Percentiles rank a stretch among this genome's conserved stretches.
phyloP scores from a whole-genome alignment of 2,797 vertebrate genomes.

The Parauchenoglanis punctatus region DNA sequence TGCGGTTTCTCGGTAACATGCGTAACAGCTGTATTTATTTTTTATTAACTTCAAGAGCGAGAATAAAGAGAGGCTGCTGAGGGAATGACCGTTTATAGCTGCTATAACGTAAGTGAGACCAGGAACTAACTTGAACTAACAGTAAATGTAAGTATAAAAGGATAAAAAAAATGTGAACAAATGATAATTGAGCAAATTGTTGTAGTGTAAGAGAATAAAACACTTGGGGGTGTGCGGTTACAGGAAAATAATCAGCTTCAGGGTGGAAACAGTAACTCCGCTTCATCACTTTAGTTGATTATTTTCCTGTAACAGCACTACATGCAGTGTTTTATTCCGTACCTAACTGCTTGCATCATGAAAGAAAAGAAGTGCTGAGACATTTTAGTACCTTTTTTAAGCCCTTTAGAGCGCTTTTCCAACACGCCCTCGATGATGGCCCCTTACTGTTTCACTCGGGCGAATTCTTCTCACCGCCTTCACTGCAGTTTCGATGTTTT shows the following conservation, averaged over 20 bases:
- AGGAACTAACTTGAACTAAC: too few relatives aligned
- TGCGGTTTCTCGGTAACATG: too few relatives aligned
- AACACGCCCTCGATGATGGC: background rate
- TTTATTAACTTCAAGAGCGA: too few relatives aligned
- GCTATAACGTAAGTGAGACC: background rate
- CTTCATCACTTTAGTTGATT: background rate
- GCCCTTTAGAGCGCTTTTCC: background rate
- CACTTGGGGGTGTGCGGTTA: background rate
- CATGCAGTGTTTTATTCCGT: background rate
- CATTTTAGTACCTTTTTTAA: background rate
- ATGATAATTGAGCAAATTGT: background rate
- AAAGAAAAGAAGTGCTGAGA: background rate
- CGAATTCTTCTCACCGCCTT: background rate
- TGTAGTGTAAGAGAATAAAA: background rate
- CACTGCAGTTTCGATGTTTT: background rate
- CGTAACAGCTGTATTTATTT: too few relatives aligned
- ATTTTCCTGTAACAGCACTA: background rate
- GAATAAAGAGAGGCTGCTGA: too few relatives aligned
- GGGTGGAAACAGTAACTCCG: background rate
- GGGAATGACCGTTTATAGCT: too few relatives aligned
- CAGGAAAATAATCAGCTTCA: background rate
- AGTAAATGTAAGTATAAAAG: too few relatives aligned
- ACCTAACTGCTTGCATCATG: background rate
- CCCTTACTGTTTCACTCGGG: background rate
- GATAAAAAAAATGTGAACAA: too few relatives aligned